Percentiles rank a stretch among this genome's conserved stretches.
These are phyloP conservation scores for Noctilio leporinus DNA, from an alignment of 2,113 vertebrate genomes.

Conservation along the genomic window DNA sequence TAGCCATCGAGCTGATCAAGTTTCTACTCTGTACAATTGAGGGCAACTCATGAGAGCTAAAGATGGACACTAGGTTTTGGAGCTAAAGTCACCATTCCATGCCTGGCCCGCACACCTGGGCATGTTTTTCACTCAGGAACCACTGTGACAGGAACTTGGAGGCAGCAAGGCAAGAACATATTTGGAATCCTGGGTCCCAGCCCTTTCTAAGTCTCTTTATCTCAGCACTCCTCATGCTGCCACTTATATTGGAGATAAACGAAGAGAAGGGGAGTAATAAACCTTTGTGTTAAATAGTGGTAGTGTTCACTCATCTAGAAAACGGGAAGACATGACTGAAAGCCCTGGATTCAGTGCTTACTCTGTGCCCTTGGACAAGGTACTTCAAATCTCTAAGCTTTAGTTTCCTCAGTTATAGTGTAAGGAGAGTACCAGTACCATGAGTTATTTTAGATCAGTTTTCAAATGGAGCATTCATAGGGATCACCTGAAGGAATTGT, in stretches of 20 bases:
- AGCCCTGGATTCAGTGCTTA: neutral
- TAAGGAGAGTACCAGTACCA: neutral
- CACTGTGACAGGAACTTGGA: neutral
- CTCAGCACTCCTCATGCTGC: neutral
- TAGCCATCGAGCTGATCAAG: neutral
- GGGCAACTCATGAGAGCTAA: neutral
- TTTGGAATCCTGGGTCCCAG: neutral
- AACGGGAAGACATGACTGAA: neutral
- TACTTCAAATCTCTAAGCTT: neutral
- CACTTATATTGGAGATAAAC: neutral
- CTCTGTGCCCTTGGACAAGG: neutral
- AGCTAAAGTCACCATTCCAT: neutral
- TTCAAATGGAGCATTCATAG: neutral
- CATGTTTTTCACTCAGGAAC: neutral
- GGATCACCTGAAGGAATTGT: neutral
- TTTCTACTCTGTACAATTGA: neutral
- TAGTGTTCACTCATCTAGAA: neutral
- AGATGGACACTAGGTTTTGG: neutral
- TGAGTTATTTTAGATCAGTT: neutral
- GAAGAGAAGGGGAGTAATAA: neutral
- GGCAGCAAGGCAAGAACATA: neutral
- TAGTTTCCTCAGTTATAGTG: neutral
- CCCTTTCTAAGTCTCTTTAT: neutral
- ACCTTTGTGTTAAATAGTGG: neutral
- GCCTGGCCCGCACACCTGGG: neutral